Evolutionary conservation across 2,888 invertebrate genomes (phyloP).

Genomic region (Bursaphelenchus okinawaensis): DNA sequence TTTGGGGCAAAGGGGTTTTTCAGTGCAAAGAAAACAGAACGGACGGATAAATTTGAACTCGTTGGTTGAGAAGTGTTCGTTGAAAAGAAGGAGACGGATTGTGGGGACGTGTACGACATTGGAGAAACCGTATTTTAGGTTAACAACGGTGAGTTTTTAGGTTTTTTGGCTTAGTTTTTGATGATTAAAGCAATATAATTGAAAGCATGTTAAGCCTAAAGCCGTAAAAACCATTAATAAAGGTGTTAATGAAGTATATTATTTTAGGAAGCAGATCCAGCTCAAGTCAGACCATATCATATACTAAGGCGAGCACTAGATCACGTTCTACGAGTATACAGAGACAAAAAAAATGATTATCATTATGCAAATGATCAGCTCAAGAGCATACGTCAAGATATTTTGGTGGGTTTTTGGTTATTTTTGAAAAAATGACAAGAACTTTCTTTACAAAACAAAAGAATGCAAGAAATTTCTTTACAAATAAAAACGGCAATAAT

Average conservation of each 20-base stretch:
- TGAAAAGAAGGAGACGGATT: slow-evolving; percentile 68
- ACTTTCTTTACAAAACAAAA: too few species aligned
- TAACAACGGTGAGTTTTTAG: slow-evolving; percentile 67
- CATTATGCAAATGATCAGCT: slow-evolving; percentile 95
- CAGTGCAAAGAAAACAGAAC: neutral
- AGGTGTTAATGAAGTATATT: neutral
- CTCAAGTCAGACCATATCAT: slow-evolving; percentile 76
- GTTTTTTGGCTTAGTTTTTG: slow-evolving; percentile 1
- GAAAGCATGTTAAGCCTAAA: too few species aligned
- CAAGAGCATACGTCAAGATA: slow-evolving; percentile 93
- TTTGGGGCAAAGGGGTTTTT: neutral
- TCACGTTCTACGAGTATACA: slow-evolving; percentile 86
- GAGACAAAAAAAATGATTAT: slow-evolving; percentile 79
- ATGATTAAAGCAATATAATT: neutral
- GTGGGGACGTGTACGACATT: slow-evolving; percentile 87
- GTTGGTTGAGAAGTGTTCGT: slow-evolving; percentile 25
- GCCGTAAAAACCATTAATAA: neutral
- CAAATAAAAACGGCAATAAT: too few species aligned
- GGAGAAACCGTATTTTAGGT: slow-evolving; percentile 89
- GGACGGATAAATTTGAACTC: slow-evolving; percentile 10
- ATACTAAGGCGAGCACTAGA: slow-evolving; percentile 77
- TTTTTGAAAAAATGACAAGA: too few species aligned
- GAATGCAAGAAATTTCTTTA: too few species aligned
- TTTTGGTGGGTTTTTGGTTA: slow-evolving; percentile 69
- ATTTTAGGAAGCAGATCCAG: slow-evolving; percentile 78